A percentile compares a stretch with the other conserved stretches of the same genome.
Conservation (phyloP, 2,888 invertebrate species). For the Cosmopolites sordidus region DNA sequence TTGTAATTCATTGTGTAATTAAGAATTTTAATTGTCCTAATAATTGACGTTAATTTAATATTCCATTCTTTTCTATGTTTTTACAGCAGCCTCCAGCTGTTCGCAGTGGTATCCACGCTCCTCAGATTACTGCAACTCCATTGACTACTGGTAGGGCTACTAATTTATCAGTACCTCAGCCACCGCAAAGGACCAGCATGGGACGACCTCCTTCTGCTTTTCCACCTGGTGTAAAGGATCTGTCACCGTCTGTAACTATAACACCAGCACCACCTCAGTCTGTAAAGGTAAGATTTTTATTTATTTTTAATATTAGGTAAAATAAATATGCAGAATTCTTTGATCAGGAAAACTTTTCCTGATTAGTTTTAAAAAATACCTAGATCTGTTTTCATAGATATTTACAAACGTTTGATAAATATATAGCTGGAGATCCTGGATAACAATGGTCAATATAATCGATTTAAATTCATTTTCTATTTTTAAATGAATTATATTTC, state of each 20-base stretch:
- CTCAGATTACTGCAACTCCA: slow-evolving; percentile 54
- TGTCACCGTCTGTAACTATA: slow-evolving; percentile 66
- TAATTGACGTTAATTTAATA: too few species aligned
- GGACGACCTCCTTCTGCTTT: slow-evolving; percentile 32
- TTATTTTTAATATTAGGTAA: not conserved
- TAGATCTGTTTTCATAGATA: too few species aligned
- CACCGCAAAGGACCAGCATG: slow-evolving; percentile 39
- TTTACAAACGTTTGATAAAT: too few species aligned
- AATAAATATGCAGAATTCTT: too few species aligned
- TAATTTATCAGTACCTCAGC: slow-evolving; percentile 48
- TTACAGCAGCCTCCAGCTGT: slow-evolving; percentile 55
- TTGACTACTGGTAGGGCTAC: slow-evolving; percentile 43
- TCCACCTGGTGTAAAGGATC: slow-evolving; percentile 47
- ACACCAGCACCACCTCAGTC: slow-evolving; percentile 71
- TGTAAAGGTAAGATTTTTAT: slow-evolving; percentile 40
- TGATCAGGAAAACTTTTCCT: too few species aligned
- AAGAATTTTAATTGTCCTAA: too few species aligned
- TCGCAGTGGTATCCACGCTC: slow-evolving; percentile 49
- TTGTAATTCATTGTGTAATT: too few species aligned
- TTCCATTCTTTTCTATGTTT: too few species aligned
- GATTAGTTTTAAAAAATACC: too few species aligned
- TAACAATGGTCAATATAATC: too few species aligned
- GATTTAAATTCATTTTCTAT: not conserved
- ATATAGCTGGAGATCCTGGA: too few species aligned
- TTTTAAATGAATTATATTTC: not conserved